A percentile compares a stretch with the other conserved stretches of the same genome.
phyloP scores from a whole-genome alignment of 2,113 vertebrate genomes.

The Procavia capensis region DNA sequence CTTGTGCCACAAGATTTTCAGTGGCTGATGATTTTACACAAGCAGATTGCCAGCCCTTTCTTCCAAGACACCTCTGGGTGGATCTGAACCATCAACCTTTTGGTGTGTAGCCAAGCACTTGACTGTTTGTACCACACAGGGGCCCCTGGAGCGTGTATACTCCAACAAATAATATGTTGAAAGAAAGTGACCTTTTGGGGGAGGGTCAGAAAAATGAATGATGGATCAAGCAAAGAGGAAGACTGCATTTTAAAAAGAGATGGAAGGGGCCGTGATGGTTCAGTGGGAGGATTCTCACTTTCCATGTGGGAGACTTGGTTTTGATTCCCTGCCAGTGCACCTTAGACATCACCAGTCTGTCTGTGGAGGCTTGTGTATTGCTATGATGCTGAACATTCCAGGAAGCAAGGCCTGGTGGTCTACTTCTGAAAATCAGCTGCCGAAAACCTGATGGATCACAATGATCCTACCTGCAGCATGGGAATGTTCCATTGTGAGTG shows the following conservation, averaged over 20 bases:
- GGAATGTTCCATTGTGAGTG: neutral
- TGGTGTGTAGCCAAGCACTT: neutral
- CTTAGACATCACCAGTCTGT: neutral
- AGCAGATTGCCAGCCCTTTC: neutral
- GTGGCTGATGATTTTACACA: neutral
- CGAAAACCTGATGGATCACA: neutral
- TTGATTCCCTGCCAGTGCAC: neutral
- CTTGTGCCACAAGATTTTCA: neutral
- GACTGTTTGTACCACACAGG: neutral
- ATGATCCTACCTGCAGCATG: neutral
- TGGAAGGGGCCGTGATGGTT: neutral
- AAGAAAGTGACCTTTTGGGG: constrained; percentile 1
- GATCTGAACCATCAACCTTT: neutral
- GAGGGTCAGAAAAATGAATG: constrained; percentile 2
- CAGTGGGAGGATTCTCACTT: neutral
- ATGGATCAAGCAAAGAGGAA: neutral
- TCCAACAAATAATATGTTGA: too few species aligned
- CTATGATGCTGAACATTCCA: neutral
- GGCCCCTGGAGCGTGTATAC: constrained; percentile 17
- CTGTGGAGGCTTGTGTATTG: neutral
- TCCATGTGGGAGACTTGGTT: neutral
- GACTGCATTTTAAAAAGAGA: neutral
- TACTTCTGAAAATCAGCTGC: neutral
- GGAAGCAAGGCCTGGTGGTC: neutral
- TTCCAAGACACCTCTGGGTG: neutral